Evolutionary conservation across 1,140 invertebrate species (phyloP), one percentile per base, ranked within the genome.

Genomic region (Leptopilina clavipes): DNA sequence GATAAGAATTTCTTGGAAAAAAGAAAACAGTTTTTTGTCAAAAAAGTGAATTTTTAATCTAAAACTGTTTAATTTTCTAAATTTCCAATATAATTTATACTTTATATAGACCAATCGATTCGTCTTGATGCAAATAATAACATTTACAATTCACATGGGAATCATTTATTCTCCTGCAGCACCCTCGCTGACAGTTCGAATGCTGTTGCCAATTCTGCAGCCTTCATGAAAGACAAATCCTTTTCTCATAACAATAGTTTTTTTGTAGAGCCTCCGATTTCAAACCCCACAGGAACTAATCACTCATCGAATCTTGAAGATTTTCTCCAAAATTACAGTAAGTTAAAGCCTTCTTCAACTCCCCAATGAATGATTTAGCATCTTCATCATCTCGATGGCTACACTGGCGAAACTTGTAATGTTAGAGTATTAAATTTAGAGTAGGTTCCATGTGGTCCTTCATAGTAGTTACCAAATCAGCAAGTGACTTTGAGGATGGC

Each of bases 261-360:
- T 45, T 84, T n/a, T n/a, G 77, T 7, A 82, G 70, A 1, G 77
- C 54, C 6, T 81, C 82, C 18, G 73, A 80, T 17, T 65, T 71
- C n/a, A 88, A 70, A 6, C 86, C 83, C 77, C 81, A 84, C 0
- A 88, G 80, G 54, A 88, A 86, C 76, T 82, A 81, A 73, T 89
- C 84, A 71, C 83, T 59, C 17, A 88, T 45, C 17, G 40, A 59
- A 9, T 79, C 82, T 6, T 86, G 78, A 11, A 86, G 74, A n/a
- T 75, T 76, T 1, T 0, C 56, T 6, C 82, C 85, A 80, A 86
- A 87, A 9, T 84, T 76, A 72, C 85, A 86, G 65, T 83, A 22
- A 3, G 77, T 80, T 10, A 83, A 81, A 11, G 82, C 12, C 10
- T 76, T 79, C 76, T 85, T 83, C 6, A 88, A 48, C 10, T 52